Percentiles rank a stretch among this genome's conserved stretches.
These are phyloP conservation scores for Zonitis immaculata DNA, from an alignment of 2,888 invertebrate genomes.

Conservation along the genomic window DNA sequence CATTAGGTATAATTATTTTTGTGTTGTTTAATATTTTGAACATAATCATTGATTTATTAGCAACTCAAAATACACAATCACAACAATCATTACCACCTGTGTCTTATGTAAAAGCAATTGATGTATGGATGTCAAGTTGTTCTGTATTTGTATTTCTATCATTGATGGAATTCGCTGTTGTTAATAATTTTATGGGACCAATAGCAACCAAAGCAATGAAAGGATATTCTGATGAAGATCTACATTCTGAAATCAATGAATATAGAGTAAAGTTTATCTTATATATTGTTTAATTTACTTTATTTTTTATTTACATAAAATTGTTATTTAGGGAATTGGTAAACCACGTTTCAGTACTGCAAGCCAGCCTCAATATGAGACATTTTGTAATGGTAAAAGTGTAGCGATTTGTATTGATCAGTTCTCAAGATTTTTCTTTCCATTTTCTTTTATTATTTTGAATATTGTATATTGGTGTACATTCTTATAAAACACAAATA, in stretches of 20 bases:
- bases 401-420: constrained; percentile 82
- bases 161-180: constrained; percentile 84
- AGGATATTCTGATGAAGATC: constrained; percentile 81
- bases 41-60: constrained; percentile 46
- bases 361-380: constrained; percentile 71
- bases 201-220: constrained; percentile 86
- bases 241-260: constrained; percentile 67
- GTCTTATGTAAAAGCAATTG: constrained; percentile 89
- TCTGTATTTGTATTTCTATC: constrained; percentile 89
- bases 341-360: constrained; percentile 58
- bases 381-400: constrained; percentile 74
- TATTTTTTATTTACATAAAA: constrained; percentile 3
- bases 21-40: not conserved
- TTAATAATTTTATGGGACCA: constrained; percentile 82
- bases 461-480: constrained; percentile 89
- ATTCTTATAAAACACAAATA: constrained; percentile 52
- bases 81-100: constrained; percentile 86
- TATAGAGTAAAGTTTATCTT: constrained; percentile 57
- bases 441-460: constrained; percentile 84
- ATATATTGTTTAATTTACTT: not conserved
- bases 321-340: constrained; percentile 51
- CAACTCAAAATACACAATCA: constrained; percentile 89
- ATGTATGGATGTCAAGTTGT: constrained; percentile 90
- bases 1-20: constrained; percentile 57
- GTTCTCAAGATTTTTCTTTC: constrained; percentile 84